A percentile compares a stretch with the other conserved stretches of the same genome.
Evolutionary conservation across 2,888 invertebrate genomes (phyloP).

Genomic region (Ectropis crepuscularia): DNA sequence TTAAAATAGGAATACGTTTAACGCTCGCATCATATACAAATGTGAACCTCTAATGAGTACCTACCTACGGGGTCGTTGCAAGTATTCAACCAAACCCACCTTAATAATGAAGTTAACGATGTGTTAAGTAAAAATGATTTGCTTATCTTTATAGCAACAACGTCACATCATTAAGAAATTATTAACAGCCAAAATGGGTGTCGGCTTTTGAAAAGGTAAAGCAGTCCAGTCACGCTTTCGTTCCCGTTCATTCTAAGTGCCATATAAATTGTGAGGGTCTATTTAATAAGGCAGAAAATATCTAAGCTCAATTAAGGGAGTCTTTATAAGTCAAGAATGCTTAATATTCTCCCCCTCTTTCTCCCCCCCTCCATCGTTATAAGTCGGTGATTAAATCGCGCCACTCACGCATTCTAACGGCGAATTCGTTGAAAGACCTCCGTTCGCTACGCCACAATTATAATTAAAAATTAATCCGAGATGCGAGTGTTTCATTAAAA

Average conservation of each 20-base stretch:
- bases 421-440: constrained; percentile 58
- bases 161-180: constrained; percentile 28
- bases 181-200: constrained; percentile 23
- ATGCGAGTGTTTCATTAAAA: constrained; percentile 50
- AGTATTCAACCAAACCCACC: constrained; percentile 1
- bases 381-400: constrained; percentile 77
- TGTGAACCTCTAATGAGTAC: neutral
- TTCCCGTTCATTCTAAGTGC: constrained; percentile 53
- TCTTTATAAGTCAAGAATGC: constrained; percentile 77
- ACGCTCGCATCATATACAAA: neutral
- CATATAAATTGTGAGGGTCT: constrained; percentile 63
- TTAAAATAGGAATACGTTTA: neutral
- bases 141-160: constrained; percentile 22
- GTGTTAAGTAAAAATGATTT: constrained; percentile 27
- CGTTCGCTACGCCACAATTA: constrained; percentile 72
- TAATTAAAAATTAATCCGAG: constrained; percentile 80
- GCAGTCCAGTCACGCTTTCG: constrained; percentile 53
- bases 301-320: constrained; percentile 71
- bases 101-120: constrained; percentile 20
- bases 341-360: constrained; percentile 64
- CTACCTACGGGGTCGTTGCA: constrained; percentile 8
- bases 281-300: constrained; percentile 75
- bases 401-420: constrained; percentile 72
- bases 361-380: constrained; percentile 63
- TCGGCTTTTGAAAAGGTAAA: constrained; percentile 36